These are phyloP conservation scores for Squalus acanthias DNA, from an alignment of 2,797 vertebrate genomes.

Conservation along the genomic window DNA sequence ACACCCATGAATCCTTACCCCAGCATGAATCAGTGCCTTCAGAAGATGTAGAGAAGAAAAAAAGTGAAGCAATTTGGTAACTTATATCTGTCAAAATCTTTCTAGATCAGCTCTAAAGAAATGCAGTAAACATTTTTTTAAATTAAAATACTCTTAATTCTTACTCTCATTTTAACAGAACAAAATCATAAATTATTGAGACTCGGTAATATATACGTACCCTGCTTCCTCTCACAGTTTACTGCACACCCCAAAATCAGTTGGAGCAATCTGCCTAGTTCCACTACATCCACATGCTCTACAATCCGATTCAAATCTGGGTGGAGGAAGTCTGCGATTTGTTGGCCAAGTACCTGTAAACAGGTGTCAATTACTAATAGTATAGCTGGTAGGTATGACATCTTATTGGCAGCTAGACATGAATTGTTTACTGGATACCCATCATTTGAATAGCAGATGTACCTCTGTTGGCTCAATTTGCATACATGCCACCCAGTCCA, in stretches of 20 bases:
- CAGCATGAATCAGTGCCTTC: conserved; percentile 11
- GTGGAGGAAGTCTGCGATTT: conserved; percentile 77
- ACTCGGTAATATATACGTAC: conserved; percentile 49
- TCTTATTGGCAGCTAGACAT: background rate
- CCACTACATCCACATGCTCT: conserved; percentile 69
- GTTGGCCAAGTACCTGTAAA: conserved; percentile 77
- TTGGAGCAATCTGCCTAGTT: conserved; percentile 86
- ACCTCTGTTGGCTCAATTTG: background rate
- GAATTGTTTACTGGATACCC: background rate
- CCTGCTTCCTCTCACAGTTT: conserved; percentile 93
- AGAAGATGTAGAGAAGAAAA: background rate
- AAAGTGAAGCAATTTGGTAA: background rate
- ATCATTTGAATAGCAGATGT: background rate
- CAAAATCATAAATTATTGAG: background rate
- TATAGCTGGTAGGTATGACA: background rate
- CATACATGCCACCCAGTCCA: background rate
- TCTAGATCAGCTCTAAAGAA: background rate
- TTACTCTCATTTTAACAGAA: background rate
- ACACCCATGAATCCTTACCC: background rate
- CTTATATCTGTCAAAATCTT: background rate
- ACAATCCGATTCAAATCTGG: conserved; percentile 78
- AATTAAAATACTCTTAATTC: background rate
- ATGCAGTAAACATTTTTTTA: background rate
- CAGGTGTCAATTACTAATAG: background rate
- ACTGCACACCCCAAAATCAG: conserved; percentile 92